Evolutionary conservation across 2,797 vertebrate species (phyloP).

Genomic region (Platyrinchus mystaceus): DNA sequence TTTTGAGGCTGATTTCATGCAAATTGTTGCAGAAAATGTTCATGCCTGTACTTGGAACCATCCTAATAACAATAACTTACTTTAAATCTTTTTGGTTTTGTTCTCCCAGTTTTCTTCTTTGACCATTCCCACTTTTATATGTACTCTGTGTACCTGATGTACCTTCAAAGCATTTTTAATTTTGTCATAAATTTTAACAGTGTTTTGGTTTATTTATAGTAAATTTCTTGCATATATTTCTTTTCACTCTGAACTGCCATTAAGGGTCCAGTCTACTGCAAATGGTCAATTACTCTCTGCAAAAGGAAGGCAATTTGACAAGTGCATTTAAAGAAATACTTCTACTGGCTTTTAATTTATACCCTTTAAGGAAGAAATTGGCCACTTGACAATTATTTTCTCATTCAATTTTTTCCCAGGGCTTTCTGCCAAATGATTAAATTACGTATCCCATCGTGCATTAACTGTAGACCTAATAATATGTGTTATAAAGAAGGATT

Average conservation of each 20-base stretch:
- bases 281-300: conserved; percentile 5
- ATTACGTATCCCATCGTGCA: conserved; percentile 67
- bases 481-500: conserved; percentile 72
- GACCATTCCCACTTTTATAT: background rate
- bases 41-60: background rate
- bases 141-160: background rate
- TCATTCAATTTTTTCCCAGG: conserved; percentile 67
- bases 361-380: conserved; percentile 57
- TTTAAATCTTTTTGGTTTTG: background rate
- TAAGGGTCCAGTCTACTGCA: background rate
- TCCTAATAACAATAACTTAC: background rate
- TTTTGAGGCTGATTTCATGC: background rate
- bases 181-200: background rate
- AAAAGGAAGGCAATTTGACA: conserved; percentile 40
- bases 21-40: background rate
- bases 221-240: background rate
- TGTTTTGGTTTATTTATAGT: background rate
- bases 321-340: conserved; percentile 54
- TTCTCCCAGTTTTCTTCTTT: background rate
- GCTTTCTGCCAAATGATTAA: conserved; percentile 71
- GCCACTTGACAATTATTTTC: conserved; percentile 66
- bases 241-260: background rate
- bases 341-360: conserved; percentile 62
- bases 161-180: background rate
- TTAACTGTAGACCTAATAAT: conserved; percentile 74